phyloP scores from a whole-genome alignment of 1,140 invertebrate species.

The Elymnias hypermnestra region DNA sequence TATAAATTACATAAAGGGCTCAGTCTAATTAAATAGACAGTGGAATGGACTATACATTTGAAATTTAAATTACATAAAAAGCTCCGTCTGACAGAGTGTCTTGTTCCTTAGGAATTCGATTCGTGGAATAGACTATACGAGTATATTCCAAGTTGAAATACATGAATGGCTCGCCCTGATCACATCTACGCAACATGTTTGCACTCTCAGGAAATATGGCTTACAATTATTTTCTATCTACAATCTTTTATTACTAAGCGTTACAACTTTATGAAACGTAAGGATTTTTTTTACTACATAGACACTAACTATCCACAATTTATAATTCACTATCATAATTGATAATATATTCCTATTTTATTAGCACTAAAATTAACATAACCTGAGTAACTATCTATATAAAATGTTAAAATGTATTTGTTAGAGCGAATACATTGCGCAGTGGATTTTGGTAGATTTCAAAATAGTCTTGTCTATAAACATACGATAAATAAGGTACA shows the following conservation, averaged over 20 bases:
- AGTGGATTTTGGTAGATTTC: not conserved
- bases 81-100: too few species aligned
- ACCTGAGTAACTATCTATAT: conserved; percentile 13
- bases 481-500: too few species aligned
- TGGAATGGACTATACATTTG: too few species aligned
- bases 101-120: too few species aligned
- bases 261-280: not conserved
- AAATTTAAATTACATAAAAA: too few species aligned
- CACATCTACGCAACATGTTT: not conserved
- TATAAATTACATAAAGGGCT: too few species aligned
- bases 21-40: too few species aligned
- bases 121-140: too few species aligned
- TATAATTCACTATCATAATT: conserved; percentile 11
- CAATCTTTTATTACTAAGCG: not conserved
- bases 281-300: not conserved
- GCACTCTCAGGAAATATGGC: not conserved
- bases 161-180: not conserved
- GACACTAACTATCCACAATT: conserved; percentile 12
- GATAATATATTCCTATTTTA: conserved; percentile 10
- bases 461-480: too few species aligned
- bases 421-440: not conserved
- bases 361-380: conserved; percentile 12
- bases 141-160: not conserved
- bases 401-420: conserved; percentile 6
- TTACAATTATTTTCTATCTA: too few species aligned